These are phyloP conservation scores for Hyposmocoma kahamanoa DNA, from an alignment of 1,140 invertebrate genomes.

Conservation along the genomic window DNA sequence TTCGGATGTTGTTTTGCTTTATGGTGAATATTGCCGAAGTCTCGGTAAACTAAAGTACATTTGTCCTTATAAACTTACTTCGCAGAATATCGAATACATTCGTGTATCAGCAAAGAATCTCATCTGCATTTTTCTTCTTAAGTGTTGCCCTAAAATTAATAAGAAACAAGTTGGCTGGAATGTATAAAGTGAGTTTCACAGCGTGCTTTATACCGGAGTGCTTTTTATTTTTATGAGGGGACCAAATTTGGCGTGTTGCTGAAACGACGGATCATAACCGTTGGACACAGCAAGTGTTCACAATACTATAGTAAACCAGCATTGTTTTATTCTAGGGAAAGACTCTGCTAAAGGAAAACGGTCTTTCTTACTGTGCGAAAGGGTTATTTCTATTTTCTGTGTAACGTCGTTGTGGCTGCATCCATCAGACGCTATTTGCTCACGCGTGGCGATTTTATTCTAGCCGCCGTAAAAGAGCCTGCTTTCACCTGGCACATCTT, in stretches of 20 bases:
- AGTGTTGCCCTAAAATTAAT: not conserved
- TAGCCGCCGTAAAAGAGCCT: constrained; percentile 36
- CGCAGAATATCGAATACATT: not conserved
- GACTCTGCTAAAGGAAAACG: constrained; percentile 2
- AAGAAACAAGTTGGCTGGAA: not conserved
- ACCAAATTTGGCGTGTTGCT: constrained; percentile 61
- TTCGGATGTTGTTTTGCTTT: constrained; percentile 37
- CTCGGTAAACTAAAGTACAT: not conserved
- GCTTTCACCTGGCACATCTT: constrained; percentile 38
- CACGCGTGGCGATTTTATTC: constrained; percentile 44
- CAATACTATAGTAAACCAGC: constrained; percentile 43
- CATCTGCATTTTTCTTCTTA: not conserved
- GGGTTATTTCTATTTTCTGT: constrained; percentile 5
- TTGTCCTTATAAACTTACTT: not conserved
- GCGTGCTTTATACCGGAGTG: constrained; percentile 43
- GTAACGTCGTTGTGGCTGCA: constrained; percentile 24
- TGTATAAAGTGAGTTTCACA: constrained; percentile 24
- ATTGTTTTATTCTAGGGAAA: constrained; percentile 32
- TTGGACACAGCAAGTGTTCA: constrained; percentile 57
- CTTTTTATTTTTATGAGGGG: constrained; percentile 60
- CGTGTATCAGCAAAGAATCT: too few relatives aligned
- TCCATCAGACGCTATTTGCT: constrained; percentile 23
- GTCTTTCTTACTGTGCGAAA: constrained; percentile 10
- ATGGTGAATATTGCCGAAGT: constrained; percentile 25
- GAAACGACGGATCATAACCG: constrained; percentile 57